These are phyloP conservation scores for Caligus rogercresseyi DNA, from an alignment of 1,140 invertebrate species.

Conservation along the genomic window DNA sequence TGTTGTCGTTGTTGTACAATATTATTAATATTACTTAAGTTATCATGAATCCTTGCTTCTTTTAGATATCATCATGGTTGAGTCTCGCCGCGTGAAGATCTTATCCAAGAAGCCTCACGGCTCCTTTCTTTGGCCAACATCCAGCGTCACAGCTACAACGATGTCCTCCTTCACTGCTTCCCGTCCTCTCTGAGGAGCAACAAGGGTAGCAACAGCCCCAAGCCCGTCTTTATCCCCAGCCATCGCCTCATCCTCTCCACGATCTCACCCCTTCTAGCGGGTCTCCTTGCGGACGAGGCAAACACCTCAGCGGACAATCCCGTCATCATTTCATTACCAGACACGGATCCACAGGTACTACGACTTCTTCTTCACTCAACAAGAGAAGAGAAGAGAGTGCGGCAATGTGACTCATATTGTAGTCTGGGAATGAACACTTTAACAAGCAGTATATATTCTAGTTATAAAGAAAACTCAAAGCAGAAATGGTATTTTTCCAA, in stretches of 20 bases:
- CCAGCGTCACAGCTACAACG: background rate
- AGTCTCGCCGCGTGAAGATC: background rate
- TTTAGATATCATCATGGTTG: background rate
- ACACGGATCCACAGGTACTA: background rate
- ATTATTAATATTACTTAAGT: too few species aligned
- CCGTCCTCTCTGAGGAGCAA: too few species aligned
- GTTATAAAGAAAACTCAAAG: too few species aligned
- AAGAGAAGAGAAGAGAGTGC: too few species aligned
- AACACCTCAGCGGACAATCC: background rate
- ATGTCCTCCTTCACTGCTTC: background rate
- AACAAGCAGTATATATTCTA: too few species aligned
- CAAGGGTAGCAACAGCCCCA: background rate
- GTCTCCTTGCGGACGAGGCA: background rate
- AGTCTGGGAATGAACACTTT: too few species aligned
- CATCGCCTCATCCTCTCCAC: background rate
- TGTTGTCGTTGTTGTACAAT: too few species aligned
- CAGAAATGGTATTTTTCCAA: too few species aligned
- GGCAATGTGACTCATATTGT: too few species aligned
- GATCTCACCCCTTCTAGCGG: background rate
- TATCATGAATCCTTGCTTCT: too few species aligned
- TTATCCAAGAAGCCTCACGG: background rate
- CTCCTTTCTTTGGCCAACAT: background rate
- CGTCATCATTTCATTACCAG: background rate
- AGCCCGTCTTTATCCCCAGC: background rate
- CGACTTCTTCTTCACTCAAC: too few species aligned